Evolutionary conservation across 2,888 invertebrate species (phyloP).

Genomic region (Amiota minor): DNA sequence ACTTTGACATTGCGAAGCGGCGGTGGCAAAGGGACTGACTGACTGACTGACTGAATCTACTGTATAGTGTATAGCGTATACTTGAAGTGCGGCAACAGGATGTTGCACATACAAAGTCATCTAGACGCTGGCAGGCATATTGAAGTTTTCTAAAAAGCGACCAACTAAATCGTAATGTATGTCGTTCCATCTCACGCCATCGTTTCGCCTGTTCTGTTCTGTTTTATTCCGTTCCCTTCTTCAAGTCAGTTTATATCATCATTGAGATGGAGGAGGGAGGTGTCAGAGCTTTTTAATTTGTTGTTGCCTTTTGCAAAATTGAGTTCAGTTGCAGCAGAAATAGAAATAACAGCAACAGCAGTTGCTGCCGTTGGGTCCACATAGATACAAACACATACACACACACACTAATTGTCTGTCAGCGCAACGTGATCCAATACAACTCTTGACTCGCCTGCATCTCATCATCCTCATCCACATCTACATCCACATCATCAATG

Average conservation of each 20-base stretch:
- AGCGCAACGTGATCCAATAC: slow-evolving; percentile 5
- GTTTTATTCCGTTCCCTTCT: not conserved
- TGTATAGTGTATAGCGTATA: not conserved
- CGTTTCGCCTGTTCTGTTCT: not conserved
- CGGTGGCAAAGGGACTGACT: not conserved
- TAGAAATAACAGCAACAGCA: not conserved
- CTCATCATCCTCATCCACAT: not conserved
- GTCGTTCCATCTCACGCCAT: not conserved
- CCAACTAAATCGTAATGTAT: slow-evolving; percentile 8
- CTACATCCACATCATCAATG: not conserved
- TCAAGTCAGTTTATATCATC: slow-evolving; percentile 18
- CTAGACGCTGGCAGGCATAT: slow-evolving; percentile 24
- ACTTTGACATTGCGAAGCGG: slow-evolving; percentile 24
- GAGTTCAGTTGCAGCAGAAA: slow-evolving; percentile 25
- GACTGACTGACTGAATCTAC: not conserved
- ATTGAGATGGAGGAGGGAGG: not conserved
- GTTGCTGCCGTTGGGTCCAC: not conserved
- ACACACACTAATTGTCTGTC: slow-evolving; percentile 24
- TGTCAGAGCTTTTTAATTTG: slow-evolving; percentile 23
- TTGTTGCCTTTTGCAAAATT: slow-evolving; percentile 29
- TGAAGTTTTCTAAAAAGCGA: slow-evolving; percentile 23
- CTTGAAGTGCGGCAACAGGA: slow-evolving; percentile 23
- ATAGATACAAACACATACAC: not conserved
- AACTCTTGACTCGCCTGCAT: slow-evolving; percentile 26
- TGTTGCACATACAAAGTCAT: slow-evolving; percentile 7